phyloP scores from a whole-genome alignment of 2,113 vertebrate genomes.

The Clarias gariepinus region DNA sequence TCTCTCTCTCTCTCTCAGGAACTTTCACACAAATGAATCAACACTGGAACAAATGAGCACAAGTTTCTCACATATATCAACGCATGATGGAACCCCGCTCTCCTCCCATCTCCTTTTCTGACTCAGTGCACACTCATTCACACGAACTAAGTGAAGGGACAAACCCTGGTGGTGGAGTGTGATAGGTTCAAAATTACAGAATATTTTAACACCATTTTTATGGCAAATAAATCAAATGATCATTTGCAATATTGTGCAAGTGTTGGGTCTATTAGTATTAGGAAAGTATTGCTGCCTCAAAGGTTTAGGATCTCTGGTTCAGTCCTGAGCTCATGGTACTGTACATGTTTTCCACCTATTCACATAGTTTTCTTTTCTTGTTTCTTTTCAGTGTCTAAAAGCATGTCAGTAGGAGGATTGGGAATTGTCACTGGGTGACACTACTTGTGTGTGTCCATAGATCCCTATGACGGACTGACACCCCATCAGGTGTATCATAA shows the following conservation, averaged over 20 bases:
- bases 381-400: background rate
- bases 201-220: background rate
- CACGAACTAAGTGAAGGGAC: conserved; percentile 40
- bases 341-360: background rate
- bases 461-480: background rate
- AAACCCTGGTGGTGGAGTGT: conserved; percentile 25
- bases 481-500: background rate
- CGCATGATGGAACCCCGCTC: conserved; percentile 54
- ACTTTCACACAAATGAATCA: conserved; percentile 72
- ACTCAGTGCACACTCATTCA: conserved; percentile 36
- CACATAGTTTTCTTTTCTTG: background rate
- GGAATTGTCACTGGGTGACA: background rate
- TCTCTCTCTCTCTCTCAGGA: conserved; percentile 3
- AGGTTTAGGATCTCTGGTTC: background rate
- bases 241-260: background rate
- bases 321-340: background rate
- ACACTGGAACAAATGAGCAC: conserved; percentile 65
- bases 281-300: background rate
- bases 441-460: background rate
- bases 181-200: background rate
- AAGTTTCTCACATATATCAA: conserved; percentile 67
- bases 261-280: background rate
- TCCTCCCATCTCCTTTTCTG: conserved; percentile 34
- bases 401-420: background rate
- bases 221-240: background rate